Base-by-base conservation (phyloP, 2,113 vertebrate genomes). In the Struthidea cinerea region DNA sequence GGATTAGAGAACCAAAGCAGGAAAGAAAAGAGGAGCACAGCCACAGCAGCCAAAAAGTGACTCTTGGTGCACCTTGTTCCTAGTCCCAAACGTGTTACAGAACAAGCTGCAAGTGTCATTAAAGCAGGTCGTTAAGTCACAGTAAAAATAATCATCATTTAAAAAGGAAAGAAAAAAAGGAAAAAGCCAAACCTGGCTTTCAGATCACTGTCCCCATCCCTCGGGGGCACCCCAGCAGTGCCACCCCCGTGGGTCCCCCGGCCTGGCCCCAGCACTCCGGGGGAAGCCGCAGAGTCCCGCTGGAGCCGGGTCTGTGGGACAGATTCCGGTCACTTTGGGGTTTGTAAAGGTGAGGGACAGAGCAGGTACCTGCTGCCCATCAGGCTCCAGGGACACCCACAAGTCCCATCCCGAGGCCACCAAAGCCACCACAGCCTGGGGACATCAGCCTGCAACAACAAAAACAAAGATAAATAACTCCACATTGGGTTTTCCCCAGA, bases 211-310 rank as follows among this genome's bases (percentile, higher is more conserved):
- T 26, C 59, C 75, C 79, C 47, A 12, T 37, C 47, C 49, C 74
- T 21, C 1, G n/a, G 71, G 64, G 44, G 2, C 70, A 79, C 5
- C n/a, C 22, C 3, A 7, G 63, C 69, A 55, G 30, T 30, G 19
- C 52, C 86, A 68, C 1, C 82, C 82, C 47, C 0, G 0, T 0
- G 37, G 84, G 52, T 17, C 26, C 46, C 64, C 60, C 81, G 4
- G 49, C 18, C 82, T 13, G 4, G 17, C 7, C 16, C 47, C 84
- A 24, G 39, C 65, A 3, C 5, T 22, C 53, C 0, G 8, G 47
- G 35, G 7, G 3, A 49, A 42, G 69, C 79, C 6, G 30, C n/a
- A 6, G 41, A 0, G 16, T 39, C 20, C 37, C 0, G 2, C 0
- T 11, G 52, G 78, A 63, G 28, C 49, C 0, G 1, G 30, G 9